Evolutionary conservation across 1,140 invertebrate genomes (phyloP), one percentile per base, ranked within the genome.

Genomic region (Antheraea pernyi): DNA sequence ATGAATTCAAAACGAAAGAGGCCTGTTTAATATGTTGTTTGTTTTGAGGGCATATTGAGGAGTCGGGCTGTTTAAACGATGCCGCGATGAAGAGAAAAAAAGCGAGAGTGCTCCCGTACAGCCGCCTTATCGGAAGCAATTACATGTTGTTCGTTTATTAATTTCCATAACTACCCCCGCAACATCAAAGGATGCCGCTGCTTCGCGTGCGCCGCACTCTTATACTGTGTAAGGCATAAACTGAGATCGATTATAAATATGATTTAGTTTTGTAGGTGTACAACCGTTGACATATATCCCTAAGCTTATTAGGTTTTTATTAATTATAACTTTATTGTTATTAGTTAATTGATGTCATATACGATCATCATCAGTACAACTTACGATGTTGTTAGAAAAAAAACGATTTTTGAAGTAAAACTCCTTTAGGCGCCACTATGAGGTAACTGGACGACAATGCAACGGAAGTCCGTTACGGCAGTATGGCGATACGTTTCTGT

Each of bases 101-200:
- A 85, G 83, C 65, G 72, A 72, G 71, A 81, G 75, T 71, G 82
- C 74, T 77, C 76, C 77, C 69, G 74, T 69, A 72, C 75, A 76
- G 70, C 73, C 76, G 77, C 68, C 81, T 88, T 89, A 91, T 91
- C 88, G 89, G 89, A 91, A 91, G 89, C 88, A 88, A 91, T 91
- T 91, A 91, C 84, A 85, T 70, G 84, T 81, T 80, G 83, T 76
- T 81, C 77, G 74, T 91, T 91, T 91, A 91, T 91, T 91, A 91
- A 91, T 91, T 91, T 91, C 81, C 89, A 89, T 91, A 91, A 91
- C 88, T 89, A 89, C 85, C 84, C 82, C 79, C 74, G 73, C 70
- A 73, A 91, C 83, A 84, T 91, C 88, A 91, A 91, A 91, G 84
- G 72, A 71, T 60, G 76, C 86, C 88, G 85, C 60, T 70, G 70